Percentiles rank a stretch among this genome's conserved stretches.
phyloP scores from a whole-genome alignment of 2,797 vertebrate species.

The Antennarius maculatus region DNA sequence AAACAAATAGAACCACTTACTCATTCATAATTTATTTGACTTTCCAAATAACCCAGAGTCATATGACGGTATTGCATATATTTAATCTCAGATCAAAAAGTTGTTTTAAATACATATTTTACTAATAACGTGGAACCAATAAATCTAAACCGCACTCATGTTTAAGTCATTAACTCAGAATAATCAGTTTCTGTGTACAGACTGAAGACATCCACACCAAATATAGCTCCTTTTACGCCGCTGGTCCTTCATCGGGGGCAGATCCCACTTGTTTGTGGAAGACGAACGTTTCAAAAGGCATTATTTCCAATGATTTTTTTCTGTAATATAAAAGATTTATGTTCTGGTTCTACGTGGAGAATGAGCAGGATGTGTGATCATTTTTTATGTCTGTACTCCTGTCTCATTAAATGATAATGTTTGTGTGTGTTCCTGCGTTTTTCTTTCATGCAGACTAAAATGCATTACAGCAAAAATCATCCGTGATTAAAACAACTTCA shows the following conservation, averaged over 20 bases:
- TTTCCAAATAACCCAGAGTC: constrained; percentile 79
- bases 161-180: constrained; percentile 78
- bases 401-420: constrained; percentile 14
- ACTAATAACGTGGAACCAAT: constrained; percentile 76
- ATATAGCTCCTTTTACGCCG: constrained; percentile 57
- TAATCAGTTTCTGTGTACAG: constrained; percentile 69
- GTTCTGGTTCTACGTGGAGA: constrained; percentile 16
- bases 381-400: background rate
- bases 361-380: constrained; percentile 12
- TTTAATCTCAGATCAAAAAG: constrained; percentile 80
- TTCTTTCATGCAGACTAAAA: constrained; percentile 39
- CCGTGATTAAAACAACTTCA: constrained; percentile 59
- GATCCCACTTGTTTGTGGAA: constrained; percentile 37
- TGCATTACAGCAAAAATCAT: constrained; percentile 44
- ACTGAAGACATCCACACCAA: constrained; percentile 53
- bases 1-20: constrained; percentile 77
- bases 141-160: constrained; percentile 76
- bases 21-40: constrained; percentile 81
- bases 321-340: too few species aligned
- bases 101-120: constrained; percentile 80
- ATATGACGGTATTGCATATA: constrained; percentile 76
- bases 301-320: constrained; percentile 34
- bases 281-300: constrained; percentile 49
- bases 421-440: constrained; percentile 5
- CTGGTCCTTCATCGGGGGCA: constrained; percentile 49